Evolutionary conservation across 92 coral and sea anemone species (phyloP).

Genomic region (Phymanthus crucifer): DNA sequence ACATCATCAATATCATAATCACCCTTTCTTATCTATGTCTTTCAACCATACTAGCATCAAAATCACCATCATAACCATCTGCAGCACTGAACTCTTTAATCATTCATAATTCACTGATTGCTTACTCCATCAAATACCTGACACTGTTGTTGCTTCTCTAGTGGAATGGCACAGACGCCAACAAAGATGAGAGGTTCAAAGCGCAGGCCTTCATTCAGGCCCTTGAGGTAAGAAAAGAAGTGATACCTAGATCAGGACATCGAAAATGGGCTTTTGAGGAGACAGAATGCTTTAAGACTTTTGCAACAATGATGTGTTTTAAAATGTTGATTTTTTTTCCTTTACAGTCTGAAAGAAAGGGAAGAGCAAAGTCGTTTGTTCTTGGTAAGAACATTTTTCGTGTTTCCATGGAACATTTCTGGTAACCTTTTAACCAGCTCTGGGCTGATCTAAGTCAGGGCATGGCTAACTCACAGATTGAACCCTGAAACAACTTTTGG

Average conservation of each 20-base stretch:
- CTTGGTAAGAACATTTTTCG: constrained; percentile 48
- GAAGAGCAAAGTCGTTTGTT: constrained; percentile 54
- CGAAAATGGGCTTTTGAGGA: not conserved
- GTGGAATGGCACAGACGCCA: constrained; percentile 54
- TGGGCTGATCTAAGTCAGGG: no score
- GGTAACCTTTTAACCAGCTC: not conserved
- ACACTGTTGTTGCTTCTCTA: not conserved
- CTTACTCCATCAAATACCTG: not conserved
- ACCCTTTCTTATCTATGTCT: no score
- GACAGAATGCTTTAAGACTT: not conserved
- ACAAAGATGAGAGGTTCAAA: constrained; percentile 48
- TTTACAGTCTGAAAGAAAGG: constrained; percentile 61
- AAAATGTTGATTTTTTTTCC: not conserved
- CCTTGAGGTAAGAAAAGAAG: constrained; percentile 41
- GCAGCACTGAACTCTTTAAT: no score
- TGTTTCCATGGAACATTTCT: not conserved
- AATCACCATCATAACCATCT: no score
- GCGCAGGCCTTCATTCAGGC: constrained; percentile 39
- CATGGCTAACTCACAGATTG: no score
- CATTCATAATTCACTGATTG: not conserved
- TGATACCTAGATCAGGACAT: no score
- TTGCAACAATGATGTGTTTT: no score
- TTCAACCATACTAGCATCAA: no score
- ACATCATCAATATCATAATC: no score
- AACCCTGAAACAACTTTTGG: no score